Conservation (phyloP, 2,797 vertebrate genomes). For the Crocidura indochinensis region DNA sequence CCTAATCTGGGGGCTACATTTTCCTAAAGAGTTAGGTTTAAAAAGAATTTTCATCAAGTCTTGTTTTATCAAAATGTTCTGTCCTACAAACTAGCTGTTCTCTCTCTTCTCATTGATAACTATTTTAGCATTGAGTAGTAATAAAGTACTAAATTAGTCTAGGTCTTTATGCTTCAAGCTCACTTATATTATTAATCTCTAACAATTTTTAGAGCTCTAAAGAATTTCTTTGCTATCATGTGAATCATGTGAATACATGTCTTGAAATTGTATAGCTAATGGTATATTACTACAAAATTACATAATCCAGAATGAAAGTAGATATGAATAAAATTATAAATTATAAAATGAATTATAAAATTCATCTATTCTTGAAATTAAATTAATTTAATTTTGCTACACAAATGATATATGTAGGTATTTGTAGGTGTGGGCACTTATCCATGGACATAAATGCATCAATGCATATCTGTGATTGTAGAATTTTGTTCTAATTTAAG, state of each 20-base stretch:
- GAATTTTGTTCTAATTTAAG: constrained; percentile 27
- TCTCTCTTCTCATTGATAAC: constrained; percentile 19
- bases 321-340: background rate
- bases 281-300: background rate
- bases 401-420: background rate
- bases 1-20: background rate
- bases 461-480: background rate
- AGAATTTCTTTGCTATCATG: background rate
- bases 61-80: constrained; percentile 37
- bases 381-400: background rate
- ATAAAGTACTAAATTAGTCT: background rate
- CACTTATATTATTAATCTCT: background rate
- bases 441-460: background rate
- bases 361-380: background rate
- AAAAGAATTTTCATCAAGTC: constrained; percentile 24
- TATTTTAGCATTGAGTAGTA: background rate
- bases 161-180: background rate
- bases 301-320: background rate
- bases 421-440: background rate
- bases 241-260: fast-evolving
- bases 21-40: constrained; percentile 5
- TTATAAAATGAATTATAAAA: background rate
- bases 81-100: constrained; percentile 24
- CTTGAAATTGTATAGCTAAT: background rate
- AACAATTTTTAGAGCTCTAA: background rate